Evolutionary conservation across 2,797 vertebrate genomes (phyloP).

Genomic region (Acanthiza pusilla): DNA sequence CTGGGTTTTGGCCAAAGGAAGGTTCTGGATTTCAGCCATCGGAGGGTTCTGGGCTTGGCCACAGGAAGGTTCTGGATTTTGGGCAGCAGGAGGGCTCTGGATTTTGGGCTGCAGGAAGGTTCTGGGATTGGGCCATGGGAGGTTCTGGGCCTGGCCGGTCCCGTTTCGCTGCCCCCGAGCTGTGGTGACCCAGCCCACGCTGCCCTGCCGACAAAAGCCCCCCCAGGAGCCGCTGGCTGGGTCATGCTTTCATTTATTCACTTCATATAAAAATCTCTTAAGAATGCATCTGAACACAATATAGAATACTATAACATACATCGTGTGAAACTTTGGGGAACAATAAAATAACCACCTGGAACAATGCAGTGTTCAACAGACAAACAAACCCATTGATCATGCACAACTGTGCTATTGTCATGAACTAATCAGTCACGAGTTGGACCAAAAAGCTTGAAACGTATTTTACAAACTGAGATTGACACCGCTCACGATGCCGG

Average conservation of each 20-base stretch:
- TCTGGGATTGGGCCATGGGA: accelerated
- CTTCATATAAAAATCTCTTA: conserved; percentile 98
- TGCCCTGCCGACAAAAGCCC: not conserved
- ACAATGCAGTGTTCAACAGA: conserved; percentile 86
- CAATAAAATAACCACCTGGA: conserved; percentile 85
- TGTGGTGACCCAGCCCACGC: not conserved
- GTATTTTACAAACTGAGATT: conserved; percentile 87
- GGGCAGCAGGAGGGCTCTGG: accelerated
- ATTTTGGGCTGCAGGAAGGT: not conserved
- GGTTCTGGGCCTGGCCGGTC: not conserved
- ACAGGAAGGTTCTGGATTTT: too few species aligned
- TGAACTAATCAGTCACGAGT: conserved; percentile 85
- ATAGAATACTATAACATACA: conserved; percentile 98
- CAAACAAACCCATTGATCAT: conserved; percentile 87
- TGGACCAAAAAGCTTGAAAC: conserved; percentile 86
- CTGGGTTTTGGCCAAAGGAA: too few species aligned
- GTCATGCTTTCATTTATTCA: conserved; percentile 99
- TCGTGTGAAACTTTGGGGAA: conserved; percentile 92
- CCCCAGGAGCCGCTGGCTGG: conserved; percentile 51
- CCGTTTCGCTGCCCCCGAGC: not conserved
- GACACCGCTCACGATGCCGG: conserved; percentile 84
- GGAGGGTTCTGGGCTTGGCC: not conserved
- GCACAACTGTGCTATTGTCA: conserved; percentile 89
- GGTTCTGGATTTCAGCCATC: too few species aligned
- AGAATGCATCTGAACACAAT: conserved; percentile 97